A percentile compares a stretch with the other conserved stretches of the same genome.
Evolutionary conservation across 2,113 vertebrate species (phyloP).

Genomic region (Platysteira castanea): DNA sequence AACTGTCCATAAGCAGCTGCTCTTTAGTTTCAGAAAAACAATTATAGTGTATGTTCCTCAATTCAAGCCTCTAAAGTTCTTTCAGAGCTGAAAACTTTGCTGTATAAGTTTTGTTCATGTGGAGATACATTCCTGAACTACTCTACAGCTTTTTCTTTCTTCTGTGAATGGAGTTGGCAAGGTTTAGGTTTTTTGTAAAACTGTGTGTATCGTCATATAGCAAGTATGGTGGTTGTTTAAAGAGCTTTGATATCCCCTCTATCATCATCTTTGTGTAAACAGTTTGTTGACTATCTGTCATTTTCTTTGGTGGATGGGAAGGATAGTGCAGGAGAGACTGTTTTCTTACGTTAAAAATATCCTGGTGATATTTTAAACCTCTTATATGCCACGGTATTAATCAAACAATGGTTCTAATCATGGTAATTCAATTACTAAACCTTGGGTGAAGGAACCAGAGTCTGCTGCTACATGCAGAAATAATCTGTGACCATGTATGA

Average conservation of each 20-base stretch:
- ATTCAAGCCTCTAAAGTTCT: background rate
- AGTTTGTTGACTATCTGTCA: background rate
- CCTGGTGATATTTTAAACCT: background rate
- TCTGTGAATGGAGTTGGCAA: background rate
- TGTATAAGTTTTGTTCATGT: background rate
- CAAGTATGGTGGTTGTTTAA: background rate
- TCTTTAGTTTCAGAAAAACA: background rate
- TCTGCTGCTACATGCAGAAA: background rate
- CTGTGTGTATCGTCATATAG: rapidly evolving
- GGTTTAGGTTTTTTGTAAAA: background rate
- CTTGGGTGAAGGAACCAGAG: background rate
- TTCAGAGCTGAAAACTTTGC: background rate
- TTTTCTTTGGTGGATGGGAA: background rate
- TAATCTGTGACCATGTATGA: background rate
- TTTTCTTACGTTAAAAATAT: background rate
- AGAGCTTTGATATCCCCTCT: background rate
- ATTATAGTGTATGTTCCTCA: background rate
- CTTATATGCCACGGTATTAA: background rate
- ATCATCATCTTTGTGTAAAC: background rate
- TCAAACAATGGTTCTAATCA: background rate
- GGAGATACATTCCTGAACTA: background rate
- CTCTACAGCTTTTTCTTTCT: background rate
- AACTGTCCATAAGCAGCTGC: background rate
- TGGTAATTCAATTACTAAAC: background rate
- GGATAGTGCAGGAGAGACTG: background rate